phyloP scores from a whole-genome alignment of 2,797 vertebrate genomes.

The Sus cebifrons region DNA sequence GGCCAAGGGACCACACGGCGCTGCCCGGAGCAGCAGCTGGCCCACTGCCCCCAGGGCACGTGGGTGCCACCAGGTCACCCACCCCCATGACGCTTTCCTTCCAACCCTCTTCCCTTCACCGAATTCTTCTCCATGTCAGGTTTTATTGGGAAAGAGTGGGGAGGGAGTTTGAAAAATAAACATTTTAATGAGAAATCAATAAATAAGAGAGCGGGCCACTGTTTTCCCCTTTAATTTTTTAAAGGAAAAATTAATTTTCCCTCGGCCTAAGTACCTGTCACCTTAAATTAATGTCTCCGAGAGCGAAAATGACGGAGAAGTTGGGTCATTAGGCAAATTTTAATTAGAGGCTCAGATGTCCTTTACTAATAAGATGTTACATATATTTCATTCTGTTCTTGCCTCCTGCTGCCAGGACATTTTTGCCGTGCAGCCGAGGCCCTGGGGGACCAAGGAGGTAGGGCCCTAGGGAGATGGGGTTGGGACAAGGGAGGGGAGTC shows the following conservation, averaged over 20 bases:
- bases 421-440: not conserved
- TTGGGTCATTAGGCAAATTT: conserved; percentile 92
- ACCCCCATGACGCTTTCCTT: not conserved
- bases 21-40: fast-evolving
- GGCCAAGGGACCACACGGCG: no score
- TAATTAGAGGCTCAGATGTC: conserved; percentile 92
- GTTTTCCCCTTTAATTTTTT: conserved; percentile 88
- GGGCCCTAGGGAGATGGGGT: not conserved
- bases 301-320: conserved; percentile 89
- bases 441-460: not conserved
- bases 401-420: conserved; percentile 38
- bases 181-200: conserved; percentile 69
- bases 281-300: conserved; percentile 89
- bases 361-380: conserved; percentile 90
- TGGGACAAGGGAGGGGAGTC: not conserved
- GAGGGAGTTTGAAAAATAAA: conserved; percentile 69
- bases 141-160: conserved; percentile 66
- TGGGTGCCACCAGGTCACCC: not conserved
- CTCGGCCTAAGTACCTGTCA: conserved; percentile 89
- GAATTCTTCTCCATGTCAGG: not conserved
- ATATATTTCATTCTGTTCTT: conserved; percentile 85
- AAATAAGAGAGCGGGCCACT: conserved; percentile 75
- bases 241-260: conserved; percentile 90
- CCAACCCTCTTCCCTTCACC: not conserved
- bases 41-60: not conserved